Percentiles rank a stretch among this genome's conserved stretches.
Evolutionary conservation across 64 coral and sea anemone genomes (phyloP).

Genomic region (Montipora sp.): DNA sequence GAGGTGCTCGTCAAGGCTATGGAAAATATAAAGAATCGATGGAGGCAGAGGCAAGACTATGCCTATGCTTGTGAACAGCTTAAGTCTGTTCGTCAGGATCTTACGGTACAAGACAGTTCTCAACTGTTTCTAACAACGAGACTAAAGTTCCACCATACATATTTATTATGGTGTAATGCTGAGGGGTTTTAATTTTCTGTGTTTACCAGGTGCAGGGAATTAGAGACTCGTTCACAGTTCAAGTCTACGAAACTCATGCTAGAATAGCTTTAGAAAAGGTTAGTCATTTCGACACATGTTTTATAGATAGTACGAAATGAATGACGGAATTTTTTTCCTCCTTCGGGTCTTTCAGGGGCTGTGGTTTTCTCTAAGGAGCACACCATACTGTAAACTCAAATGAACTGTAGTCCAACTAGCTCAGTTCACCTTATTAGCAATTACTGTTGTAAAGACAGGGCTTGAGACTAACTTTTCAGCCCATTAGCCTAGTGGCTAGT

Average conservation of each 20-base stretch:
- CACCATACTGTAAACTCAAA: too few species aligned
- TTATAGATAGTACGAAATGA: background rate
- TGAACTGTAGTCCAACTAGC: too few species aligned
- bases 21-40: slow-evolving; percentile 85
- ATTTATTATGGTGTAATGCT: background rate
- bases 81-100: slow-evolving; percentile 94
- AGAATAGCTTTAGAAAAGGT: slow-evolving; percentile 99
- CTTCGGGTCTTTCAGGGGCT: too few species aligned
- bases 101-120: slow-evolving; percentile 65
- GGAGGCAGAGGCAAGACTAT: slow-evolving; percentile 91
- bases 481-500: too few species aligned
- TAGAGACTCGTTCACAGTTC: slow-evolving; percentile 88
- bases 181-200: background rate
- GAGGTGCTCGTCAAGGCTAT: slow-evolving; percentile 87
- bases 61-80: slow-evolving; percentile 93
- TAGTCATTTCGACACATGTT: background rate
- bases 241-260: slow-evolving; percentile 97
- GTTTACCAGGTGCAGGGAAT: slow-evolving; percentile 92
- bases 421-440: too few species aligned
- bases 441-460: too few species aligned
- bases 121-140: background rate
- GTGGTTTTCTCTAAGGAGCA: too few species aligned
- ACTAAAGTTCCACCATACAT: too few species aligned
- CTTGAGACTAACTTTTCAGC: too few species aligned
- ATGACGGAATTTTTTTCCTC: too few species aligned